phyloP scores from a whole-genome alignment of 2,113 vertebrate genomes.

The Rattus rattus region DNA sequence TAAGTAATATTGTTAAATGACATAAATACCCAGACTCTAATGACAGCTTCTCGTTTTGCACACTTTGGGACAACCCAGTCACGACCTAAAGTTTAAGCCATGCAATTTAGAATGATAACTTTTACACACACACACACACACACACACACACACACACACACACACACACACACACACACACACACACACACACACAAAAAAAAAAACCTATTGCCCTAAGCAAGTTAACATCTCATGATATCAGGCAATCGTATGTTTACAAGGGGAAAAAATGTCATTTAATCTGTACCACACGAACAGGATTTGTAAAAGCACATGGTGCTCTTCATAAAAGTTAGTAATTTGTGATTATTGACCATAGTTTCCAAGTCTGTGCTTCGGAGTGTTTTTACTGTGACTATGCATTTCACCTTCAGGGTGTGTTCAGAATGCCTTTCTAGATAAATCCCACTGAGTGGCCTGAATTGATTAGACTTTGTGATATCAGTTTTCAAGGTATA shows the following conservation, averaged over 20 bases:
- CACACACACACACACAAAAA: neutral
- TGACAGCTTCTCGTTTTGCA: conserved; percentile 46
- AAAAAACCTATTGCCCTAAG: conserved; percentile 57
- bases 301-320: conserved; percentile 58
- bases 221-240: conserved; percentile 62
- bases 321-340: conserved; percentile 80
- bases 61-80: conserved; percentile 55
- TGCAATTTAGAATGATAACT: conserved; percentile 64
- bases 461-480: conserved; percentile 66
- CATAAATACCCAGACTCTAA: conserved; percentile 64
- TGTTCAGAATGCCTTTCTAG: neutral
- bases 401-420: conserved; percentile 68
- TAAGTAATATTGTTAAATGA: conserved; percentile 27
- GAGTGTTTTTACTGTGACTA: conserved; percentile 36
- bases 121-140: too few species aligned
- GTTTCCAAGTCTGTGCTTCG: conserved; percentile 61
- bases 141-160: neutral
- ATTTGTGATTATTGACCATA: conserved; percentile 1
- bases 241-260: conserved; percentile 67
- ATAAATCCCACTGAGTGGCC: conserved; percentile 61
- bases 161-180: neutral
- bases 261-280: conserved; percentile 70
- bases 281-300: conserved; percentile 54
- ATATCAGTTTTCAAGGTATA: conserved; percentile 40
- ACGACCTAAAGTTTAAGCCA: conserved; percentile 61